Evolutionary conservation across 1,140 invertebrate species (phyloP), one percentile per base, ranked within the genome.

Genomic region (Drosophila parabipectinata): DNA sequence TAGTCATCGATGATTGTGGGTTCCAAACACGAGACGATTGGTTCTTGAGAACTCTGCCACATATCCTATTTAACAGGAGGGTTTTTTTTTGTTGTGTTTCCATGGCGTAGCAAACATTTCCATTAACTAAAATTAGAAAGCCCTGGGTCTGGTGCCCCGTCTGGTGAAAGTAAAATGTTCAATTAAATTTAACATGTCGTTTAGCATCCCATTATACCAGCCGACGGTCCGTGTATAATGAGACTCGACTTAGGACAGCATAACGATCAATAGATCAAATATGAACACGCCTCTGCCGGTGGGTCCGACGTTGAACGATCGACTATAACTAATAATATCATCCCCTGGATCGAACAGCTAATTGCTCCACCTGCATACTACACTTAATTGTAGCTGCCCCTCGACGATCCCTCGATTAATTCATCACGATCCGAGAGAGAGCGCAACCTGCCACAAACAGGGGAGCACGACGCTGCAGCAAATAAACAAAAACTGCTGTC

Each of bases 1-100:
- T 88, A 87, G 82, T 87, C 82, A 87, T 87, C 83, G 61, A 82
- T 88, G 83, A 87, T 82, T 87, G 78, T 50, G 60, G 59, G 52
- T 76, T 57, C 32, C 39, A 56, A 37, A 32, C 39, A 26, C 15
- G n/a, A n/a, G 34, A 50, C 14, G n/a, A 21, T 21, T 21, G 72
- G 72, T 84, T 84, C 58, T 72, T 80, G 77, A 71, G 72, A 84
- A 83, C 47, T 57, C 41, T 28, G 10, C 10, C 26, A 37, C 39
- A 30, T 68, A n/a, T n/a, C 34, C 34, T n/a, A 18, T 1, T 10
- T 1, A 50, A 24, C 24, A 54, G 18, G 18, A 44, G 7, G 15
- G n/a, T 30, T 39, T 51, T 47, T n/a, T n/a, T 41, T 37, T 66
- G 4, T 10, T n/a, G 37, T 28, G 61, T 74, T 74, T 83, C 32